Conservation (phyloP, 2,888 invertebrate species). For the Mythimna ferrago region DNA sequence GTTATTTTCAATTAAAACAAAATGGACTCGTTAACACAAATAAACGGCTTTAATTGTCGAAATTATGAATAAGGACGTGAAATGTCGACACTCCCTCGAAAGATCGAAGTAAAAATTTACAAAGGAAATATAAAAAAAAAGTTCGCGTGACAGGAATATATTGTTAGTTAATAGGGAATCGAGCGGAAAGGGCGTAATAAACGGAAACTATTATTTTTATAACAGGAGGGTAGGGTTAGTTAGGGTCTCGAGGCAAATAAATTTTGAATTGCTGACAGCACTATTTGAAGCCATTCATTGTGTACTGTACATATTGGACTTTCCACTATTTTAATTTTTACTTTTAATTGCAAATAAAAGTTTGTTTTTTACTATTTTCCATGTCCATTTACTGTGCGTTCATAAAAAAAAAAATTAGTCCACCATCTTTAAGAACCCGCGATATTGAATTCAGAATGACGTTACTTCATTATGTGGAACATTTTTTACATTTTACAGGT, state of each 20-base stretch:
- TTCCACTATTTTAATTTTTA: too few species aligned
- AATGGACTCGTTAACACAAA: constrained; percentile 35
- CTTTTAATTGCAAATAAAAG: too few species aligned
- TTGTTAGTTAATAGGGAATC: constrained; percentile 60
- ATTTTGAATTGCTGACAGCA: constrained; percentile 35
- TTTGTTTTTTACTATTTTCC: too few species aligned
- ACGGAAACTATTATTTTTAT: constrained; percentile 69
- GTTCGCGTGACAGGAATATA: constrained; percentile 63
- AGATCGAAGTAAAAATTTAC: constrained; percentile 17
- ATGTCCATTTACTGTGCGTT: too few species aligned
- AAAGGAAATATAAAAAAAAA: constrained; percentile 45
- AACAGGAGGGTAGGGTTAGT: constrained; percentile 37
- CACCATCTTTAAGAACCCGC: not conserved
- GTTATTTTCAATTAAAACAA: constrained; percentile 42
- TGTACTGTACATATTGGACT: too few species aligned
- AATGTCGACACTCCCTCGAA: constrained; percentile 44
- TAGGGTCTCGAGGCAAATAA: constrained; percentile 14
- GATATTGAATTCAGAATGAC: too few species aligned
- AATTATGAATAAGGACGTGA: constrained; percentile 20
- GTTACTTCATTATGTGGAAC: too few species aligned
- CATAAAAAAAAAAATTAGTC: too few species aligned
- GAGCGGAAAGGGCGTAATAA: constrained; percentile 58
- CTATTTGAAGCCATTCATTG: constrained; percentile 34
- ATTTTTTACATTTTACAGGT: too few species aligned
- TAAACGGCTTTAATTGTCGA: constrained; percentile 29